A percentile compares a stretch with the other conserved stretches of the same genome.
Conservation (phyloP, 1,140 invertebrate species). For the Ceratina japonica region DNA sequence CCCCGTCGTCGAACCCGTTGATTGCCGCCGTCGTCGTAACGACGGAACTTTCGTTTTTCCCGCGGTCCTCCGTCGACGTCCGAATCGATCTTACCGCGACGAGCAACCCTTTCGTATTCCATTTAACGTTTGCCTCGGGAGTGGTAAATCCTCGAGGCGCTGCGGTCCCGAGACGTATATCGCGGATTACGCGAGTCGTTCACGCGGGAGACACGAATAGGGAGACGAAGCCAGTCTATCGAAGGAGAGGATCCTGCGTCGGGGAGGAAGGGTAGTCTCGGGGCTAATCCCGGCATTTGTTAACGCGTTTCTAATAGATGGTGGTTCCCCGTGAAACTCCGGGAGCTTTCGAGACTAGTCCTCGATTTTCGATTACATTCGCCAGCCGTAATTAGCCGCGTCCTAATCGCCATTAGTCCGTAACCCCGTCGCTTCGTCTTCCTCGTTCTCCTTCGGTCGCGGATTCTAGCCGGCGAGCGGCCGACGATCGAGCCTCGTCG, state of each 20-base stretch:
- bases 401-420: conserved; percentile 17
- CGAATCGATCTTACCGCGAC: no score
- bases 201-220: conserved; percentile 4
- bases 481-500: not conserved
- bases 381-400: conserved; percentile 61
- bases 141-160: conserved; percentile 54
- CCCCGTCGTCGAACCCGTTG: not conserved
- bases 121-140: not conserved
- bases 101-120: not conserved
- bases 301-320: conserved; percentile 69
- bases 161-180: conserved; percentile 60
- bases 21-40: not conserved
- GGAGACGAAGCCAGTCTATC: conserved; percentile 13
- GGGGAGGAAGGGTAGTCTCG: conserved; percentile 37
- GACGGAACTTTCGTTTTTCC: not conserved
- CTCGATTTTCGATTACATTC: conserved; percentile 65
- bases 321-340: conserved; percentile 18
- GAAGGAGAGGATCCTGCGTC: conserved; percentile 34
- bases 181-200: conserved; percentile 52
- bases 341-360: conserved; percentile 52
- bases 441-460: not conserved
- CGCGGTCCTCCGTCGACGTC: not conserved
- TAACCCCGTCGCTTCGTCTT: not conserved
- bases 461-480: no score
- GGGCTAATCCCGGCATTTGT: conserved; percentile 66